A percentile compares a stretch with the other conserved stretches of the same genome.
Evolutionary conservation across 1,140 invertebrate species (phyloP).

Genomic region (Lamellibrachia luymesi): DNA sequence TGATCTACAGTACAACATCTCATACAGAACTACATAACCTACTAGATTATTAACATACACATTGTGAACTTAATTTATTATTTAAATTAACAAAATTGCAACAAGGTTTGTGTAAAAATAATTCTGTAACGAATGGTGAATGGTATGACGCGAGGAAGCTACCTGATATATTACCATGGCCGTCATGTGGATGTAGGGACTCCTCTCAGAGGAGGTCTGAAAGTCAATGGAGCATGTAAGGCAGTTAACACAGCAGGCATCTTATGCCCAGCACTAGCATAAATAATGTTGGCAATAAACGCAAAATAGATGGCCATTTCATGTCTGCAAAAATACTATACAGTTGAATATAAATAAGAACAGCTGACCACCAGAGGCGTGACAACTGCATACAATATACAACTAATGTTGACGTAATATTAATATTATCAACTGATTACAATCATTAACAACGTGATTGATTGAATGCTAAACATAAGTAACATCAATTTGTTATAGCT

Average conservation of each 20-base stretch:
- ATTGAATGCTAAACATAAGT: not conserved
- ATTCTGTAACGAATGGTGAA: not conserved
- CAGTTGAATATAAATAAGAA: conserved; percentile 1
- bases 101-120: not conserved
- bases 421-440: conserved; percentile 1
- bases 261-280: not conserved
- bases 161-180: not conserved
- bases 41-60: not conserved
- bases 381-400: not conserved
- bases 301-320: not conserved
- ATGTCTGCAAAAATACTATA: conserved; percentile 5
- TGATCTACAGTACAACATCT: not conserved
- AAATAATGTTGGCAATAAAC: not conserved
- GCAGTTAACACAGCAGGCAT: not conserved
- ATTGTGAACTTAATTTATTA: not conserved
- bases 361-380: too few species aligned
- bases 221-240: not conserved
- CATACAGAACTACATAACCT: not conserved
- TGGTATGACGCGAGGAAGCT: not conserved
- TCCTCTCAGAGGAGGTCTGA: not conserved
- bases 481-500: not conserved
- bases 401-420: not conserved
- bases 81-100: not conserved
- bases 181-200: not conserved
- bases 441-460: not conserved